Base-by-base conservation (phyloP, 2,888 invertebrate species). In the Ametastegia equiseti region DNA sequence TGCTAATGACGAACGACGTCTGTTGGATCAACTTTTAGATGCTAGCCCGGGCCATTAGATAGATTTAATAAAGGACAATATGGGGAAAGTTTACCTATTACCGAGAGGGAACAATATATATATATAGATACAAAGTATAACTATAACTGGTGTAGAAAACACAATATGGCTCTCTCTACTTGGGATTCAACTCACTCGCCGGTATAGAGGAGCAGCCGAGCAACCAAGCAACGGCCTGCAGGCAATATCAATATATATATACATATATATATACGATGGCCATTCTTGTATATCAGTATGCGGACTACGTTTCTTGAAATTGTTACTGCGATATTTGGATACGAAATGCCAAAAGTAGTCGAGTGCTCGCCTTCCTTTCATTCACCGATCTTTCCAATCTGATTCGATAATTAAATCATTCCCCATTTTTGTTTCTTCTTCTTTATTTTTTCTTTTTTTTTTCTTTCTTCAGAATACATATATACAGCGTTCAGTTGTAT, bases 81-180 rank as follows among this genome's bases (percentile, higher is more conserved):
- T 75, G 50, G 75, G 75, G 50, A 75, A 75, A 75, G 75, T 75
- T 75, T 54, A 54, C 50, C 75, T 75, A 75, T 75, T 75, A 75
- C 75, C 54, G 33, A 36, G 36, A 33, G n/a, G n/a, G 54, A 50
- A 75, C 75, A 75, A 75, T 75, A 75, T 75, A 75, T n/a, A n/a
- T n/a, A n/a, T n/a, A n/a, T n/a, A n/a, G n/a, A n/a, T n/a, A n/a
- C n/a, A n/a, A n/a, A n/a, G n/a, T n/a, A n/a, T n/a, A n/a, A n/a
- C n/a, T n/a, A n/a, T 75, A 50, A 54, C 36, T 54, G 75, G 75
- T 75, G 75, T 75, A 75, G 75, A 54, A 75, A 75, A 75, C 75
- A 75, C 75, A 75, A 75, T 75, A 75, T 75, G 75, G 75, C 75
- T n/a, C n/a, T n/a, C n/a, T n/a, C n/a, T 75, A 75, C 75, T 75